Conservation (phyloP, 2,797 vertebrate species). For the Cirrhinus molitorella region DNA sequence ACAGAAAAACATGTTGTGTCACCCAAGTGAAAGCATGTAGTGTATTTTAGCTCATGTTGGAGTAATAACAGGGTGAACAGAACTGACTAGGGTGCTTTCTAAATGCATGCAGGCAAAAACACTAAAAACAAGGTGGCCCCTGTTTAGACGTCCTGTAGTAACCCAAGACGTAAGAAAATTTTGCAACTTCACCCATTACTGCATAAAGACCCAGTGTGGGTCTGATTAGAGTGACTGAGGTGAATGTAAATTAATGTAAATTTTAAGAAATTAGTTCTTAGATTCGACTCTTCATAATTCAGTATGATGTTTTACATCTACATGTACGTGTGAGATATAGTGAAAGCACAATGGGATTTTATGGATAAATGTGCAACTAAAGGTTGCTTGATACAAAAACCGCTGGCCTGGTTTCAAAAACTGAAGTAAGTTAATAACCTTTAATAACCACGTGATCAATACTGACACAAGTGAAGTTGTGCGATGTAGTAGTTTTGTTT, state of each 20-base stretch:
- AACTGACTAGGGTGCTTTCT: background rate
- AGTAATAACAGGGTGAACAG: constrained; percentile 9
- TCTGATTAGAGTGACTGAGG: background rate
- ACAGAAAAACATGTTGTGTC: constrained; percentile 56
- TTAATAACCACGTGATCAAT: background rate
- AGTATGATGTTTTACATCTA: background rate
- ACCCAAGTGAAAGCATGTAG: constrained; percentile 30
- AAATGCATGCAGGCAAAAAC: background rate
- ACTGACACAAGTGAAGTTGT: background rate
- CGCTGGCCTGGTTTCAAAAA: background rate
- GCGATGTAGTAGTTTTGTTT: no score
- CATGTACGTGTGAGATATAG: background rate
- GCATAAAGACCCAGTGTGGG: background rate
- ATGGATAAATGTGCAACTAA: background rate
- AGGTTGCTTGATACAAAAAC: background rate
- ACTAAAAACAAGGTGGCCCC: constrained; percentile 12
- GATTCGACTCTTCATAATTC: background rate
- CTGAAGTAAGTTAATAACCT: background rate
- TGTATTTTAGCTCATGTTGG: background rate
- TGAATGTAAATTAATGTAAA: no score
- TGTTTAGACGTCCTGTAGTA: constrained; percentile 38
- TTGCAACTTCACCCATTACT: background rate
- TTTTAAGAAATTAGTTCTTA: background rate
- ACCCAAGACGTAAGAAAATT: background rate
- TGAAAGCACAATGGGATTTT: background rate